Evolutionary conservation across 1,140 invertebrate species (phyloP).

Genomic region (Diprion similis): DNA sequence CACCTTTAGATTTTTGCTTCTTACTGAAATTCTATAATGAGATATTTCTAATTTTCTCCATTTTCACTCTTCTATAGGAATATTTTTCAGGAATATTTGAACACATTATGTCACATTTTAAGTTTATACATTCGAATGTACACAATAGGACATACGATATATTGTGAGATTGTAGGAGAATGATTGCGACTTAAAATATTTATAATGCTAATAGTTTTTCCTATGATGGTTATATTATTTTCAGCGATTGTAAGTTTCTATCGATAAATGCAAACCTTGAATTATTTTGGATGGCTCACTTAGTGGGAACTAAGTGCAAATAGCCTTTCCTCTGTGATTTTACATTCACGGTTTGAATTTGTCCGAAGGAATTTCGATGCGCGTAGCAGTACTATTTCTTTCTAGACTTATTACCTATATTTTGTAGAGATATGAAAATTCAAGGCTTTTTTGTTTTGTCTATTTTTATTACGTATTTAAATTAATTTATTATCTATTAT

Average conservation of each 20-base stretch:
- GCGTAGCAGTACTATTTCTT: neutral
- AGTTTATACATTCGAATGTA: neutral
- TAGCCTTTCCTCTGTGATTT: constrained; percentile 37
- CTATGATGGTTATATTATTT: neutral
- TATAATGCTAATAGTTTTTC: neutral
- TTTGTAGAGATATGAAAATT: constrained; percentile 12
- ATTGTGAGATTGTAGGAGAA: neutral
- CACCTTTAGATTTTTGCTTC: no score
- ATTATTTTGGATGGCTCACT: constrained; percentile 45
- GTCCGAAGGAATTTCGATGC: constrained; percentile 22
- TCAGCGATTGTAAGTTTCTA: neutral
- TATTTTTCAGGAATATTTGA: neutral
- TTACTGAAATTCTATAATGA: neutral
- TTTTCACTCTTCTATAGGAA: neutral
- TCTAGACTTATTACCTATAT: no score
- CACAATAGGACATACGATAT: neutral
- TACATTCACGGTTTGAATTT: constrained; percentile 32
- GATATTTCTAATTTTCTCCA: neutral
- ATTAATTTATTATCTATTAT: constrained; percentile 36
- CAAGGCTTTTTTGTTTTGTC: constrained; percentile 25
- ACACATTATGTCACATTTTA: neutral
- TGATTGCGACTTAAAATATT: constrained; percentile 2
- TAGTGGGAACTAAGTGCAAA: constrained; percentile 47
- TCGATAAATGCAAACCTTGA: neutral
- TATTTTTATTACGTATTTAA: constrained; percentile 36